Percentiles rank a stretch among this genome's conserved stretches.
These are phyloP conservation scores for Lycaon pictus DNA, from an alignment of 2,113 vertebrate genomes.

Conservation along the genomic window DNA sequence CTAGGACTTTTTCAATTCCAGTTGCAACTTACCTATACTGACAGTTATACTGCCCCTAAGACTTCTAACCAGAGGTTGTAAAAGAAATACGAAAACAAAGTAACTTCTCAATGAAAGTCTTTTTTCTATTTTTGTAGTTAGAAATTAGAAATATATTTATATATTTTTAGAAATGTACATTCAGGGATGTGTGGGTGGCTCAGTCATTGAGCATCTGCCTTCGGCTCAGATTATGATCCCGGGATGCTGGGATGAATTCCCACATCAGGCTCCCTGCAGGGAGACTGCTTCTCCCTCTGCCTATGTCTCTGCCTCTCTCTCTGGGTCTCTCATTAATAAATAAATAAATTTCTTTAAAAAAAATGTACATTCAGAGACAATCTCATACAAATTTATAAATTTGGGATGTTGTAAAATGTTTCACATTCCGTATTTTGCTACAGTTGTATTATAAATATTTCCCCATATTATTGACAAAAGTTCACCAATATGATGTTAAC, in stretches of 20 bases:
- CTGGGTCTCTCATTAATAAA: too few relatives aligned
- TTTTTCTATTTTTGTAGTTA: neutral
- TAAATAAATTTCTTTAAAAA: neutral
- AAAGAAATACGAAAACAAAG: constrained; percentile 18
- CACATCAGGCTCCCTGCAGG: too few relatives aligned
- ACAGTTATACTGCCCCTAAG: neutral
- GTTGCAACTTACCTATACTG: neutral
- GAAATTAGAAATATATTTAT: neutral
- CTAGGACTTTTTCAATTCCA: neutral
- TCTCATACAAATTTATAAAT: neutral
- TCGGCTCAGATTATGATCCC: too few relatives aligned
- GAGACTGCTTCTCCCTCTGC: too few relatives aligned
- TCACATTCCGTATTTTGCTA: neutral
- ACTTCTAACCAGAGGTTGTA: neutral
- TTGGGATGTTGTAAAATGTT: neutral
- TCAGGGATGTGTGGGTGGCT: too few relatives aligned
- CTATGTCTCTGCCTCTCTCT: too few relatives aligned
- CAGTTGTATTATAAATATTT: neutral
- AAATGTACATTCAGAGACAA: neutral
- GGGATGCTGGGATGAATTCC: too few relatives aligned
- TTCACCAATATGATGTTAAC: neutral
- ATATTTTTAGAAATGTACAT: neutral
- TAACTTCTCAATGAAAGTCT: neutral
- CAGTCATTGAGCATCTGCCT: too few relatives aligned
- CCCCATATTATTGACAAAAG: neutral